Conservation (phyloP, 2,113 vertebrate genomes). For the Chaenocephalus aceratus region DNA sequence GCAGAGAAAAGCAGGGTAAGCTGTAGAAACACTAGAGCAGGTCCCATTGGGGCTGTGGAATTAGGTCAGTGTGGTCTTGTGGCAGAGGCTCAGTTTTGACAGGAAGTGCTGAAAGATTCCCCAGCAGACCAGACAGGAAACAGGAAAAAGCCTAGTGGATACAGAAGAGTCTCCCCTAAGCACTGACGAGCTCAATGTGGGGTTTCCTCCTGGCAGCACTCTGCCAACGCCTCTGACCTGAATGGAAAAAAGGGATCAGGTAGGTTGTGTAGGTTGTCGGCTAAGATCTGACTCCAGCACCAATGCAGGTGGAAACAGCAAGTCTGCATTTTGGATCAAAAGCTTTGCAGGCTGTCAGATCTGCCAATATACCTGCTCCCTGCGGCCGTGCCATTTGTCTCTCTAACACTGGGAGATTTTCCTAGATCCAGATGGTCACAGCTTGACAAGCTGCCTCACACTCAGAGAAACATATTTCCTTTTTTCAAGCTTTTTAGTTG, state of each 20-base stretch:
- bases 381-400: constrained; percentile 46
- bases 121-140: constrained; percentile 72
- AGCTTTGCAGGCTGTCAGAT: constrained; percentile 47
- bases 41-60: constrained; percentile 57
- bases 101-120: constrained; percentile 74
- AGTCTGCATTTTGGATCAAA: constrained; percentile 44
- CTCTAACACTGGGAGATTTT: constrained; percentile 58
- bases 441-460: constrained; percentile 61
- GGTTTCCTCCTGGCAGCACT: constrained; percentile 55
- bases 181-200: constrained; percentile 44
- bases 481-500: constrained; percentile 26
- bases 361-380: constrained; percentile 67
- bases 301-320: constrained; percentile 42
- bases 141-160: constrained; percentile 64
- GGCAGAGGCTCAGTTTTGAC: constrained; percentile 55
- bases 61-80: constrained; percentile 69
- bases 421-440: constrained; percentile 74
- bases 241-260: constrained; percentile 38
- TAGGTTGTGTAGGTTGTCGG: constrained; percentile 21
- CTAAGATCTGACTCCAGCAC: constrained; percentile 27
- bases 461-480: constrained; percentile 42
- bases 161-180: constrained; percentile 59
- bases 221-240: constrained; percentile 28
- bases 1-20: constrained; percentile 26
- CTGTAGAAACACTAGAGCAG: constrained; percentile 48